Base-by-base conservation (phyloP, 2,113 vertebrate genomes). In the Lophotis ruficrista region DNA sequence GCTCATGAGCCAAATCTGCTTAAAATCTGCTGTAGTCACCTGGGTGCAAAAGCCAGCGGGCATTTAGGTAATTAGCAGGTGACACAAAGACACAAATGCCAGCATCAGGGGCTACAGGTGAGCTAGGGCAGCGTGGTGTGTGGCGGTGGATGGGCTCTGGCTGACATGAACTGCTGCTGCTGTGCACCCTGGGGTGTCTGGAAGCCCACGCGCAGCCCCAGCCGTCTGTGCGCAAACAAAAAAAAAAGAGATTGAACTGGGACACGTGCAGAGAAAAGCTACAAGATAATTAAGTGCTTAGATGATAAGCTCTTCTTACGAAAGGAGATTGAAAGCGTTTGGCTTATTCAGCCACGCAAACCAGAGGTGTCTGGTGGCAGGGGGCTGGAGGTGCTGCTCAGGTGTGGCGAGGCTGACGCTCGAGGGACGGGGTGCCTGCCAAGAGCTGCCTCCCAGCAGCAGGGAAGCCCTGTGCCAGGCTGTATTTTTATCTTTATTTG, bases 251-350 rank as follows among this genome's bases (percentile, higher is more conserved):
- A 73, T 8, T 50, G 79, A 66, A 50, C 28, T 23, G 48, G 76
- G 68, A 81, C 95, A 89, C 3, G 58, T 93, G 86, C 83, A 54
- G 89, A 81, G 91, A 77, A 80, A 82, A 90, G 53, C 90, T 83
- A 18, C 41, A 31, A 83, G 96, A 50, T 80, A 94, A 94, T 92
- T 95, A 94, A 92, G 91, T 51, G 47, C 94, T 96, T 90, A 94
- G 60, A 30, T 81, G 86, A 41, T 97, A 95, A 95, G 96, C 93
- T 82, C 47, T 41, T 92, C 41, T 97, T 97, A 97, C 11, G 90
- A 97, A 96, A 97, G 83, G 56, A 90, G 95, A 86, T 96, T 89
- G 89, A 70, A 89, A 83, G 79, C 10, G 4, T 69, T 91, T n/a
- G 66, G 53, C 50, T 93, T 64, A 38, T 76, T 79, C 35, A 77